A percentile compares a stretch with the other conserved stretches of the same genome.
Evolutionary conservation across 2,888 invertebrate genomes (phyloP).

Genomic region (Drosophila percnosoma): DNA sequence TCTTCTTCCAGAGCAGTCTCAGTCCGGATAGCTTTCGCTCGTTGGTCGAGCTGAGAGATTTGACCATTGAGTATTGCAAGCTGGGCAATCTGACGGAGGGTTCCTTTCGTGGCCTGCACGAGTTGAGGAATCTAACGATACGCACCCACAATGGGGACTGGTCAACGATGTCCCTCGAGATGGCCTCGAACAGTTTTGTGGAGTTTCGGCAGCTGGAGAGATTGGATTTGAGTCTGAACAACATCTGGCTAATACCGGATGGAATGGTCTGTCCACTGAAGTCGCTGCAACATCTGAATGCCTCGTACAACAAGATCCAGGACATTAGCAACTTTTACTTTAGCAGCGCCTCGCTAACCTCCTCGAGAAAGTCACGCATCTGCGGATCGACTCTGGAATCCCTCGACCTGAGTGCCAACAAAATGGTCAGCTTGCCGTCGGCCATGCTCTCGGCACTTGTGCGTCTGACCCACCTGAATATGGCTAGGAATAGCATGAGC

Average conservation of each 20-base stretch:
- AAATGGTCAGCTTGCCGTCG: constrained; percentile 92
- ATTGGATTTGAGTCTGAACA: constrained; percentile 93
- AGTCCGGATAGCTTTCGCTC: constrained; percentile 92
- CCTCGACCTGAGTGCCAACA: constrained; percentile 93
- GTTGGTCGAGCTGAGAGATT: constrained; percentile 91
- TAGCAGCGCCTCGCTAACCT: constrained; percentile 87
- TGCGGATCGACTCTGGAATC: constrained; percentile 89
- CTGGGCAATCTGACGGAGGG: constrained; percentile 93
- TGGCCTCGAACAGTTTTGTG: constrained; percentile 92
- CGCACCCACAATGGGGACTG: constrained; percentile 93
- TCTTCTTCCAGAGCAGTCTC: constrained; percentile 92
- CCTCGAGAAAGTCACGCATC: constrained; percentile 84
- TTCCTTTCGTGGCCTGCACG: constrained; percentile 91
- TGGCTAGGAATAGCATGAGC: constrained; percentile 94
- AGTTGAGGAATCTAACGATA: constrained; percentile 93
- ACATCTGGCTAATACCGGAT: constrained; percentile 95
- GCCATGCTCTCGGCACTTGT: constrained; percentile 92
- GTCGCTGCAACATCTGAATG: constrained; percentile 92
- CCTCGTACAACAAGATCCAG: constrained; percentile 94
- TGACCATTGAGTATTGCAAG: constrained; percentile 95
- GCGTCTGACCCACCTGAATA: constrained; percentile 91
- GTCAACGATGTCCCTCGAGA: constrained; percentile 93
- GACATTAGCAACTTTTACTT: constrained; percentile 95
- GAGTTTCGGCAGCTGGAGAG: constrained; percentile 92
- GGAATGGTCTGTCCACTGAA: constrained; percentile 93